Percentiles rank a stretch among this genome's conserved stretches.
phyloP scores from a whole-genome alignment of 2,113 vertebrate species.

The Microcebus murinus region DNA sequence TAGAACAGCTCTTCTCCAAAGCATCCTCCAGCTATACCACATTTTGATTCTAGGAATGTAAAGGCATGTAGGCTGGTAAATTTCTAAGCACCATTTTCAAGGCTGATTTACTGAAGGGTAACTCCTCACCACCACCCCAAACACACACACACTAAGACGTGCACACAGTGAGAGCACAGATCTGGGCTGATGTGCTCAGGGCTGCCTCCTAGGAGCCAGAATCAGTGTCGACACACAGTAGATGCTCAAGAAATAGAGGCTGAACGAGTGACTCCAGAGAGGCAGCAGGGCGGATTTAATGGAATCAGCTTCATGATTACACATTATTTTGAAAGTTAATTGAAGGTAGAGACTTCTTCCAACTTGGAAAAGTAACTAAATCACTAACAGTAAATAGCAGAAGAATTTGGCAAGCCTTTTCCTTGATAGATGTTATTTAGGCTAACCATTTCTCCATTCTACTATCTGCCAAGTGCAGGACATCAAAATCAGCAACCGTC shows the following conservation, averaged over 20 bases:
- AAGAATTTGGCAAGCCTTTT: slow-evolving; percentile 59
- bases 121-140: neutral
- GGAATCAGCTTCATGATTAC: neutral
- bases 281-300: neutral
- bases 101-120: neutral
- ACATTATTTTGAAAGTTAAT: slow-evolving; percentile 43
- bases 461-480: slow-evolving; percentile 52
- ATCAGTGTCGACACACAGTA: neutral
- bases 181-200: neutral
- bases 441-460: slow-evolving; percentile 42
- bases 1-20: neutral
- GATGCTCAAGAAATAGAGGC: neutral
- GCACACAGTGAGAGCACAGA: neutral
- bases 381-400: slow-evolving; percentile 35
- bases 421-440: slow-evolving; percentile 27
- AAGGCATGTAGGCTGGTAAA: neutral
- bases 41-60: neutral
- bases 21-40: neutral
- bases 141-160: neutral
- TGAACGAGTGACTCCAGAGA: neutral
- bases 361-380: slow-evolving; percentile 44
- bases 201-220: neutral
- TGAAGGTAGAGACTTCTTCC: slow-evolving; percentile 24
- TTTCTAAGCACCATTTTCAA: neutral
- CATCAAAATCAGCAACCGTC: slow-evolving; percentile 51